Conservation (phyloP, 2,113 vertebrate species). For the Ibidorhyncha struthersii region DNA sequence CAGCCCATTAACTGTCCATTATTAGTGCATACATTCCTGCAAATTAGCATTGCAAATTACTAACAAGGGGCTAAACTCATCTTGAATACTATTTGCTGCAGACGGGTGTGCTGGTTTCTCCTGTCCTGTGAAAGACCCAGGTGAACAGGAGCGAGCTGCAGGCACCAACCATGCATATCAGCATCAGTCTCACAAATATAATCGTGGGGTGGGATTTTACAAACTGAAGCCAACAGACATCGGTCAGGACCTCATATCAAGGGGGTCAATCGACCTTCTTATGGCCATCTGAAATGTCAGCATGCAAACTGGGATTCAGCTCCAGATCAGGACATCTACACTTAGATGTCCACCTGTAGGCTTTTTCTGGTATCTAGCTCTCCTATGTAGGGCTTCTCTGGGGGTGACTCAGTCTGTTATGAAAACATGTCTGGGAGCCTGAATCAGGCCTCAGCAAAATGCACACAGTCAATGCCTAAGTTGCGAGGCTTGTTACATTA, state of each 20-base stretch:
- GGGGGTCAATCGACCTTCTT: background rate
- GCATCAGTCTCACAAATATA: background rate
- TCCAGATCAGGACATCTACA: background rate
- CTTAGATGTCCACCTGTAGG: background rate
- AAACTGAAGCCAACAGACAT: background rate
- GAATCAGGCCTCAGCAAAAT: background rate
- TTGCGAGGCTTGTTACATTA: fast-evolving
- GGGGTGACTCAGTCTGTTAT: background rate
- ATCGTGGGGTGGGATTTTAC: background rate
- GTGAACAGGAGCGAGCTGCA: background rate
- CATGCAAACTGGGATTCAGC: background rate
- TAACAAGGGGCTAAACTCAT: background rate
- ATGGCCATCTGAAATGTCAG: background rate
- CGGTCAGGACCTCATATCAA: background rate
- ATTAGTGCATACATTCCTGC: background rate
- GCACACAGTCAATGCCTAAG: background rate
- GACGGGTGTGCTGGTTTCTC: background rate
- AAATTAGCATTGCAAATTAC: background rate
- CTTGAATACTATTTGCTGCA: background rate
- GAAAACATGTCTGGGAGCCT: background rate
- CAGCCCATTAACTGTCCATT: background rate
- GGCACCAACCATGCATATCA: background rate
- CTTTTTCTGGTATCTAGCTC: background rate
- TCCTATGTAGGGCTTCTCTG: background rate
- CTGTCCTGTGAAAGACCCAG: background rate